phyloP scores from a whole-genome alignment of 2,113 vertebrate species.

The Brachypodius melanocephalos region DNA sequence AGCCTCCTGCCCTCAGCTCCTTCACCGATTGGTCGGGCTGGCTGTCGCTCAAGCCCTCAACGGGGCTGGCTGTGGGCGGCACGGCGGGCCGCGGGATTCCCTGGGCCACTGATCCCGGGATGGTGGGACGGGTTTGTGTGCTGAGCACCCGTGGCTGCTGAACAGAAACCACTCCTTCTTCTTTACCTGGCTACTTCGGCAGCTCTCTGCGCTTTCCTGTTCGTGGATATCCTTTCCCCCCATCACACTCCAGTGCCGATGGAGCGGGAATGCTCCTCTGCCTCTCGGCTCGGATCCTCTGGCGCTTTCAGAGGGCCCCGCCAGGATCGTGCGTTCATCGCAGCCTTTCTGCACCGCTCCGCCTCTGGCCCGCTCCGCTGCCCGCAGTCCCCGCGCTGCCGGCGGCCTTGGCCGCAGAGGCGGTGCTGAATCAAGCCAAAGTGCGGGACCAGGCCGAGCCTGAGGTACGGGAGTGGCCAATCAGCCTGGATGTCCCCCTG shows the following conservation, averaged over 20 bases:
- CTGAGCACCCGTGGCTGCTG: accelerated
- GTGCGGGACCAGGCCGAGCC: too few relatives aligned
- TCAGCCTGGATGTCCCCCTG: accelerated
- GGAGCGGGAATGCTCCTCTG: neutral
- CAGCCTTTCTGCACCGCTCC: neutral
- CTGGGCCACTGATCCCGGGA: accelerated
- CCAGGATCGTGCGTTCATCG: accelerated
- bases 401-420: neutral
- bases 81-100: accelerated
- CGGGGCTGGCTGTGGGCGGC: too few relatives aligned
- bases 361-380: too few relatives aligned
- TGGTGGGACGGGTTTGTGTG: accelerated
- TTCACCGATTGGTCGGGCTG: accelerated
- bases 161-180: accelerated
- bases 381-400: neutral
- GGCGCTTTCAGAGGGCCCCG: accelerated
- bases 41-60: neutral
- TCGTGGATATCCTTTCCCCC: accelerated
- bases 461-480: accelerated
- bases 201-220: accelerated
- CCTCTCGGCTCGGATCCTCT: accelerated
- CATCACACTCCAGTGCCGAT: accelerated
- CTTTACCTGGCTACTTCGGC: accelerated
- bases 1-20: accelerated
- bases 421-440: neutral